Evolutionary conservation across 2,113 vertebrate genomes (phyloP).

Genomic region (Morone chrysops): DNA sequence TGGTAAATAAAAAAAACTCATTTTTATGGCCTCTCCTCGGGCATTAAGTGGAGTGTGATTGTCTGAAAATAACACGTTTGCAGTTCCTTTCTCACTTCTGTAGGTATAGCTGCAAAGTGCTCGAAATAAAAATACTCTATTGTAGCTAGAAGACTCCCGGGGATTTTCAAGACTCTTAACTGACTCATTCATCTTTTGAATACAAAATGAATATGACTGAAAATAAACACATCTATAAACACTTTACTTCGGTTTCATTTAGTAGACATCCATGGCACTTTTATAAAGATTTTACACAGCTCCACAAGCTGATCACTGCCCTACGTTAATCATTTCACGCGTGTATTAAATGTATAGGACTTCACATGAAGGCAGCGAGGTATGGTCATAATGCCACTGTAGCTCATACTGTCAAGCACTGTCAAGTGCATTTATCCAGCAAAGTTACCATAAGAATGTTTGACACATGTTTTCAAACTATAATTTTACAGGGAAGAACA

Average conservation of each 20-base stretch:
- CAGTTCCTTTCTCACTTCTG: background rate
- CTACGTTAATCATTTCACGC: background rate
- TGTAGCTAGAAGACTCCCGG: background rate
- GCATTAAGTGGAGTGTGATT: conserved; percentile 11
- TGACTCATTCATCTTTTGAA: background rate
- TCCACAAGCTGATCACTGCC: background rate
- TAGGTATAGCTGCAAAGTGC: background rate
- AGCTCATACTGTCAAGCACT: background rate
- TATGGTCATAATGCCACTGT: background rate
- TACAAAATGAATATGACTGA: background rate
- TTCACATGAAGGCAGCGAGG: background rate
- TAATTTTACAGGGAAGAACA: background rate
- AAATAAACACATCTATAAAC: background rate
- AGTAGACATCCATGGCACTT: background rate
- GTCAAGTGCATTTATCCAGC: background rate
- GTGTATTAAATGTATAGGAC: background rate
- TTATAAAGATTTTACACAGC: background rate
- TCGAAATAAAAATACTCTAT: background rate
- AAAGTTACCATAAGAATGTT: background rate
- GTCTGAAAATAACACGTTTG: conserved; percentile 3
- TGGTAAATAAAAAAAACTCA: background rate
- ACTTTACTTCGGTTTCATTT: background rate
- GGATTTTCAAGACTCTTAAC: conserved; percentile 5
- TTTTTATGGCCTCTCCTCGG: conserved; percentile 20
- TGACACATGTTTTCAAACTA: background rate